Evolutionary conservation across 2,113 vertebrate genomes (phyloP).

Genomic region (Trematocara unimaculatum): DNA sequence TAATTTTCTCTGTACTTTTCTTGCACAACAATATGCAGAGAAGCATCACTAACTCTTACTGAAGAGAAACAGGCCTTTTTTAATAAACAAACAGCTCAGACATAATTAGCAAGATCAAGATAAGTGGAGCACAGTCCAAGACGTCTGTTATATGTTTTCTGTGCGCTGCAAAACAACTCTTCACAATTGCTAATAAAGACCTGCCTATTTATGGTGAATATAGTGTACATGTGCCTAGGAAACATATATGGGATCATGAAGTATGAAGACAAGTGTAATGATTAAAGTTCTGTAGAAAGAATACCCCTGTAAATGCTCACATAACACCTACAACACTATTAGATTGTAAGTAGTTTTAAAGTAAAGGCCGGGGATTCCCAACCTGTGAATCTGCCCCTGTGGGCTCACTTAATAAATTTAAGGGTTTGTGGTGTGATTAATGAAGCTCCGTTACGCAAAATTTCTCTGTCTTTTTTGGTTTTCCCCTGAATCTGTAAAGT

Average conservation of each 20-base stretch:
- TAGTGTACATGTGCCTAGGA: not conserved
- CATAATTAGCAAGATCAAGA: slow-evolving; percentile 51
- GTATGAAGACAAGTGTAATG: not conserved
- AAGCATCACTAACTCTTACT: not conserved
- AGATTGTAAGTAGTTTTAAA: not conserved
- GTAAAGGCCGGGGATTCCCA: not conserved
- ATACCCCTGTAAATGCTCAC: not conserved
- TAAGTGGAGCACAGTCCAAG: slow-evolving; percentile 19
- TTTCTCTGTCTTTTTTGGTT: not conserved
- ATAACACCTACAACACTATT: not conserved
- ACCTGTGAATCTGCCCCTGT: not conserved
- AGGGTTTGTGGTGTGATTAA: not conserved
- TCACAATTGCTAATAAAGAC: not conserved
- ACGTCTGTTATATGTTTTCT: not conserved
- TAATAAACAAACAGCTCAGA: not conserved
- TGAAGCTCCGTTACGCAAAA: not conserved
- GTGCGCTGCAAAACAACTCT: not conserved
- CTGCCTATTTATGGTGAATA: not conserved
- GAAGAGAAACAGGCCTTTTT: not conserved
- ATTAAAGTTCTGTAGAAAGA: not conserved
- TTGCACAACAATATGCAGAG: not conserved
- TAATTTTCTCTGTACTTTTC: not conserved
- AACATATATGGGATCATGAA: not conserved
- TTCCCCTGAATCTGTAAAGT: not conserved
- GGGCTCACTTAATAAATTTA: not conserved